phyloP scores from a whole-genome alignment of 2,113 vertebrate genomes.

The Gymnobelideus leadbeateri region DNA sequence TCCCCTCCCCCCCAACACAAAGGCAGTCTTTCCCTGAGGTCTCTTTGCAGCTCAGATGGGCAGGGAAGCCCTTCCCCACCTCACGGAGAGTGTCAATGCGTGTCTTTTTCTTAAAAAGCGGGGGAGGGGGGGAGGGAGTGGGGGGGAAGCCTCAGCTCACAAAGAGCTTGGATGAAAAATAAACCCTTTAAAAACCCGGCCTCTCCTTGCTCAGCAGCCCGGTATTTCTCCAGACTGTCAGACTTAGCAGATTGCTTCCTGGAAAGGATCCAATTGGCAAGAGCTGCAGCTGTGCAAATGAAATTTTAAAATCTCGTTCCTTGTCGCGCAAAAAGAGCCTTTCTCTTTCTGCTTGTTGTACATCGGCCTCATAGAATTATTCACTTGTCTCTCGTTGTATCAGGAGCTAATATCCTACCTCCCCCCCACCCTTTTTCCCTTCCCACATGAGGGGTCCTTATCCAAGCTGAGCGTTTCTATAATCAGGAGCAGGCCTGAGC shows the following conservation, averaged over 20 bases:
- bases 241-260: conserved; percentile 88
- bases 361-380: conserved; percentile 83
- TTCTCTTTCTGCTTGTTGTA: conserved; percentile 84
- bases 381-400: conserved; percentile 86
- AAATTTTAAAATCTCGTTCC: conserved; percentile 87
- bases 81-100: conserved; percentile 79
- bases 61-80: conserved; percentile 80
- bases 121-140: conserved; percentile 54
- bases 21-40: conserved; percentile 65
- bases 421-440: conserved; percentile 68
- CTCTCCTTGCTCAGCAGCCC: conserved; percentile 86
- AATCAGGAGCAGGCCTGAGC: conserved; percentile 57
- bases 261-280: conserved; percentile 88
- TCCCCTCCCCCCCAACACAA: neutral
- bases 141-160: conserved; percentile 80
- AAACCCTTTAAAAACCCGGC: conserved; percentile 86
- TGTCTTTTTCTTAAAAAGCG: conserved; percentile 80
- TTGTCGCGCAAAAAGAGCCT: conserved; percentile 85
- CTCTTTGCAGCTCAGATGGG: conserved; percentile 64
- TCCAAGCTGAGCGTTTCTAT: conserved; percentile 56
- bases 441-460: conserved; percentile 68
- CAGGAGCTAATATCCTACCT: conserved; percentile 78
- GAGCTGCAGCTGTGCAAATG: conserved; percentile 87
- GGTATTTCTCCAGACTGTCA: conserved; percentile 87
- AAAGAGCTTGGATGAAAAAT: conserved; percentile 87